Evolutionary conservation across 2,797 vertebrate genomes (phyloP).

Genomic region (Basileuterus tristriatus): DNA sequence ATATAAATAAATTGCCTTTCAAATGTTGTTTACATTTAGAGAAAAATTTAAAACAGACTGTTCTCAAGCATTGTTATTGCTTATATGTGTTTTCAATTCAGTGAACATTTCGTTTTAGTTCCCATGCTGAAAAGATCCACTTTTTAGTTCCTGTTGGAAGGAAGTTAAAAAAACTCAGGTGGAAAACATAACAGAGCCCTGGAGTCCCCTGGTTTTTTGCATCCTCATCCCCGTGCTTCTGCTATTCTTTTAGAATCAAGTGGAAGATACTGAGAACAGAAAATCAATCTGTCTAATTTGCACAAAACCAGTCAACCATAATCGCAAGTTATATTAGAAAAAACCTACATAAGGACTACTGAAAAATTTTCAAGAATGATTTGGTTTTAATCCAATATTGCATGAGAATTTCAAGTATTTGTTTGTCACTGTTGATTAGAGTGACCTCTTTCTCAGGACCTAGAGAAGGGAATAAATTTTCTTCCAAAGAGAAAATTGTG

Average conservation of each 20-base stretch:
- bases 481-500: neutral
- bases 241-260: neutral
- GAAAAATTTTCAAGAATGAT: neutral
- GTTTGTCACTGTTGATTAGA: neutral
- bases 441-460: neutral
- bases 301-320: neutral
- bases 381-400: neutral
- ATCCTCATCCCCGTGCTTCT: neutral
- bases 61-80: neutral
- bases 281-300: neutral
- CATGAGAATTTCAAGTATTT: neutral
- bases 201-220: accelerated
- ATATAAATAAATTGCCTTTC: neutral
- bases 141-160: neutral
- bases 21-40: neutral
- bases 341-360: neutral
- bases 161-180: neutral
- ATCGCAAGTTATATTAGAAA: neutral
- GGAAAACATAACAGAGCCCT: neutral
- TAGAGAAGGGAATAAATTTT: neutral
- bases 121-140: neutral
- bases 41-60: neutral
- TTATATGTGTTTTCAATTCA: neutral
- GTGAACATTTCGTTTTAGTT: neutral
- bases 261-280: neutral